phyloP scores from a whole-genome alignment of 2,113 vertebrate species.

The Cyprinodon tularosa region DNA sequence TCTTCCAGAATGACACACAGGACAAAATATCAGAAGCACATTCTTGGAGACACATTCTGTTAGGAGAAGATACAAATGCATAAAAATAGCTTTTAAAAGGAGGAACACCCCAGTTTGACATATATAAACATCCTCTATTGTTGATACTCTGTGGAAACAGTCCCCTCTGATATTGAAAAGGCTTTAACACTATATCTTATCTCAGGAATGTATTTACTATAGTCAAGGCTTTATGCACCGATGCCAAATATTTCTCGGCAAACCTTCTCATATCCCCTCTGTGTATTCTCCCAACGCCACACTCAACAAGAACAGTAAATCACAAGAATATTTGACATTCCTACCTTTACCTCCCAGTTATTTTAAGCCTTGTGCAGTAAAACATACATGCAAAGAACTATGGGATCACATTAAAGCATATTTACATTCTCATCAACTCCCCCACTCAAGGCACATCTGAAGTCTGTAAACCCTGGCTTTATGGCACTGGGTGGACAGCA shows the following conservation, averaged over 20 bases:
- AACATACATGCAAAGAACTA: background rate
- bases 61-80: background rate
- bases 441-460: background rate
- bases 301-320: conserved; percentile 28
- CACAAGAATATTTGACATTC: conserved; percentile 18
- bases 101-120: background rate
- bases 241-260: conserved; percentile 13
- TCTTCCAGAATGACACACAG: background rate
- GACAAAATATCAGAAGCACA: conserved; percentile 1
- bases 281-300: background rate
- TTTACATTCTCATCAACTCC: background rate
- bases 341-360: background rate
- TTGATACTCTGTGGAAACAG: conserved; percentile 2
- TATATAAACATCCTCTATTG: background rate
- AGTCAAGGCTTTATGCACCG: conserved; percentile 9
- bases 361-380: conserved; percentile 19
- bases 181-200: conserved; percentile 12
- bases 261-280: conserved; percentile 9
- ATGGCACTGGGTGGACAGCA: background rate
- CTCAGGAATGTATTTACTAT: conserved; percentile 13
- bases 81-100: background rate
- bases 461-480: background rate
- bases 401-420: conserved; percentile 4
- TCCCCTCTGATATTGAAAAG: conserved; percentile 5
- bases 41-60: background rate